Base-by-base conservation (phyloP, 2,113 vertebrate species). In the Notiomystis cincta region DNA sequence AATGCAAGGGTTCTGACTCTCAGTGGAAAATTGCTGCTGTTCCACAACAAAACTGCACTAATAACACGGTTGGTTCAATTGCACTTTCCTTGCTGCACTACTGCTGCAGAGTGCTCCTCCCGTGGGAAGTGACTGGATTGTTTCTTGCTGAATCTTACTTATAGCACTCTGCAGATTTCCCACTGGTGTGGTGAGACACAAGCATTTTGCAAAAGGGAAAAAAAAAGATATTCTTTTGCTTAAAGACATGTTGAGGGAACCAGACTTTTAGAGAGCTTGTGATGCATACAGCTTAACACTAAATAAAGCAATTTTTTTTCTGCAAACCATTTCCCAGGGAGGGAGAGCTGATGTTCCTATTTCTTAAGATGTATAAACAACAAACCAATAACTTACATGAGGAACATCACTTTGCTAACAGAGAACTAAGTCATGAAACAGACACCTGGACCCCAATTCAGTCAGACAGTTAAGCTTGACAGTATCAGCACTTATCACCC, bases 31-130 rank as follows among this genome's bases (percentile, higher is more conserved):
- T 24, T 42, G 44, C 71, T 77, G 40, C n/a, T 35, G 13, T 16
- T 88, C 50, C 30, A 25, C 45, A 67, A 37, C 1, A 42, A 14
- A 76, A 72, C 23, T 38, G 37, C 7, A 2, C 38, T 70, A 40
- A 38, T 37, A 62, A 64, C 0, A 0, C 1, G 1, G 20, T 48
- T 1, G 2, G 53, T 42, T 79, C 60, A n/a, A 28, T 8, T 38
- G 33, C 38, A 38, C 19, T 25, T 78, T 48, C 35, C 44, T 51
- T 37, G 33, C 64, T 83, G 42, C 28, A 23, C n/a, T 82, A 3
- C 30, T 67, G 5, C 42, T 57, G 51, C 51, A 54, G 24, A 21
- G 20, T 11, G 44, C 30, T 84, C n/a, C 48, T 71, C 31, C 53
- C 20, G 2, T 38, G 19, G 25, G 35, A 42, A 4, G 25, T 17